Evolutionary conservation across 1,140 invertebrate species (phyloP).

Genomic region (Drosophila auraria): DNA sequence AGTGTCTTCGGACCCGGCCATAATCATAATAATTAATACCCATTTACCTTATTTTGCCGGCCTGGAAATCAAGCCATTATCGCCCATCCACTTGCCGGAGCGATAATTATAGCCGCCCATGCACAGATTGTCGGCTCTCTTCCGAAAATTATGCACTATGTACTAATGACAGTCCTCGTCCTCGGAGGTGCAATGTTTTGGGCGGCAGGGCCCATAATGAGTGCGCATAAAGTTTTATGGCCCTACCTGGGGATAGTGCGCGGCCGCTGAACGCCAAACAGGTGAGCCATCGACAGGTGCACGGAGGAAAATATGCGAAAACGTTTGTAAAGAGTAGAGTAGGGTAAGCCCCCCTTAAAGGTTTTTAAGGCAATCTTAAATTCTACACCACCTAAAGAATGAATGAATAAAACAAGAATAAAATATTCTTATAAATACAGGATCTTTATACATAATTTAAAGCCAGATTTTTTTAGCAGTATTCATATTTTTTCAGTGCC

Average conservation of each 20-base stretch:
- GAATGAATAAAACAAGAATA: too few relatives aligned
- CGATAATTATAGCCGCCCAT: slow-evolving; percentile 61
- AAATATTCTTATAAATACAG: too few relatives aligned
- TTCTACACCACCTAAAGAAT: too few relatives aligned
- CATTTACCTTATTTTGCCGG: slow-evolving; percentile 52
- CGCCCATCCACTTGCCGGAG: slow-evolving; percentile 56
- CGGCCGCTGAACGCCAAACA: slow-evolving; percentile 6
- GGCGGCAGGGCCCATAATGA: slow-evolving; percentile 38
- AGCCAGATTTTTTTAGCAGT: too few relatives aligned
- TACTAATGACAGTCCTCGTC: slow-evolving; percentile 43
- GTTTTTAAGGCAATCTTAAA: too few relatives aligned
- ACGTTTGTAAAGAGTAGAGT: too few relatives aligned
- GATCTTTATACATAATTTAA: too few relatives aligned
- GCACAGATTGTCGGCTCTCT: slow-evolving; percentile 51
- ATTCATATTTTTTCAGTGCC: slow-evolving; percentile 13
- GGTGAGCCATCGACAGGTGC: slow-evolving; percentile 22
- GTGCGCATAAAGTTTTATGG: slow-evolving; percentile 67
- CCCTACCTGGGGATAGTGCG: slow-evolving; percentile 7
- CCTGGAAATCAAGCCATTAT: slow-evolving; percentile 71
- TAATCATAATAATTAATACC: slow-evolving; percentile 73
- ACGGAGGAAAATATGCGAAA: background rate
- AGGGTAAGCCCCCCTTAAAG: too few relatives aligned
- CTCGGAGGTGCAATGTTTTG: slow-evolving; percentile 50
- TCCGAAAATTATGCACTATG: slow-evolving; percentile 54
- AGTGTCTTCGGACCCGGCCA: slow-evolving; percentile 39